Percentiles rank a stretch among this genome's conserved stretches.
phyloP scores from a whole-genome alignment of 2,797 vertebrate genomes.

The Hemibagrus guttatus region DNA sequence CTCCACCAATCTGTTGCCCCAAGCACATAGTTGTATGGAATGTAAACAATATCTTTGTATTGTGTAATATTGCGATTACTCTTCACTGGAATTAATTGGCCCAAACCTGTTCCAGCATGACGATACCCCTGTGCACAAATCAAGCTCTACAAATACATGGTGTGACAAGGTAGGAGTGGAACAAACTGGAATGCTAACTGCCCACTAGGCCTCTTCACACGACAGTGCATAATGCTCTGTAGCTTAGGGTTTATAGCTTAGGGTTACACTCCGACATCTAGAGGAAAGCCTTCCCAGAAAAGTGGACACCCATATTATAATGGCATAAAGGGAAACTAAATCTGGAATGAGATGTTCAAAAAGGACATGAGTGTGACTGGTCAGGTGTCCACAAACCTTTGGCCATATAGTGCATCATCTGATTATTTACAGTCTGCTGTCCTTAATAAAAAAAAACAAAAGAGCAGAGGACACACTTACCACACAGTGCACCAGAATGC shows the following conservation, averaged over 20 bases:
- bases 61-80: background rate
- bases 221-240: background rate
- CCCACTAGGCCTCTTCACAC: background rate
- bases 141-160: no score
- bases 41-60: no score
- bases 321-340: background rate
- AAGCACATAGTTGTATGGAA: background rate
- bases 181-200: background rate
- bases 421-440: background rate
- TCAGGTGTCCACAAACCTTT: background rate
- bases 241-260: background rate
- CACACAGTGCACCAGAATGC: slow-evolving; percentile 97
- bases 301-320: background rate
- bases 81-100: background rate
- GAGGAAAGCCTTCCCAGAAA: background rate
- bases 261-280: background rate
- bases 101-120: background rate
- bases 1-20: background rate
- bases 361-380: background rate
- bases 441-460: background rate
- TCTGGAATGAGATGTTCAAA: background rate
- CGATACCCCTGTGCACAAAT: background rate
- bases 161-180: background rate
- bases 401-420: background rate
- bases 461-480: slow-evolving; percentile 73